Base-by-base conservation (phyloP, 2,888 invertebrate species). In the Ichneumoninae sp. region DNA sequence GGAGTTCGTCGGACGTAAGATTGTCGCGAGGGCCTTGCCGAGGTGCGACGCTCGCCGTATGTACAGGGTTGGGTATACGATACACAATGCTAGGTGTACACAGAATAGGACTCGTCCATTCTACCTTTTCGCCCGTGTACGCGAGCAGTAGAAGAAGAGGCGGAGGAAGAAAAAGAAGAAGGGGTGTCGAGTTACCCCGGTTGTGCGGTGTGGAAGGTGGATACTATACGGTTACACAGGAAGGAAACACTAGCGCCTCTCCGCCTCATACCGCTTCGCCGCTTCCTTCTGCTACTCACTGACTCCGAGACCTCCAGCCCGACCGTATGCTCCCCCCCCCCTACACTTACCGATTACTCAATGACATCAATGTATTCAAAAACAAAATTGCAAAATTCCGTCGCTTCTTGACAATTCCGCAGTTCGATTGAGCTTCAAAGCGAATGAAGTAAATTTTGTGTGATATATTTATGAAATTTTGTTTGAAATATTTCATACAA, bases 231-330 rank as follows among this genome's bases (percentile, higher is more conserved):
- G 92, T 93, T 93, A 93, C 92, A 93, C 93, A 93, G 93, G 93
- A 93, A 93, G 93, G 93, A 93, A 93, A 93, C 91, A 92, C 93
- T 93, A 93, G 92, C 88, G 90, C 87, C 88, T 85, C 84, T 80
- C 69, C 65, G 70, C 52, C 68, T 80, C 84, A 83, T 83, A 79
- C 83, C 85, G 76, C 79, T 81, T 83, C 73, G 83, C 60, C 81
- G 80, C 80, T 87, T 83, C 81, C 77, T 85, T 81, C 52, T 76
- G 68, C 40, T 76, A 76, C 68, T 83, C 77, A 40, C 16, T 36
- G 68, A 63, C 81, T 26, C 79, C 63, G 66, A 73, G 69, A 47
- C 71, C 22, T 69, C 65, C 76, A 13, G 47, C 66, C 54, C 40
- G 73, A 44, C 66, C n/a, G 50, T 75, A 47, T 83, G 63, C 65